phyloP scores from a whole-genome alignment of 2,888 invertebrate species.

The Dinocampus coccinellae region DNA sequence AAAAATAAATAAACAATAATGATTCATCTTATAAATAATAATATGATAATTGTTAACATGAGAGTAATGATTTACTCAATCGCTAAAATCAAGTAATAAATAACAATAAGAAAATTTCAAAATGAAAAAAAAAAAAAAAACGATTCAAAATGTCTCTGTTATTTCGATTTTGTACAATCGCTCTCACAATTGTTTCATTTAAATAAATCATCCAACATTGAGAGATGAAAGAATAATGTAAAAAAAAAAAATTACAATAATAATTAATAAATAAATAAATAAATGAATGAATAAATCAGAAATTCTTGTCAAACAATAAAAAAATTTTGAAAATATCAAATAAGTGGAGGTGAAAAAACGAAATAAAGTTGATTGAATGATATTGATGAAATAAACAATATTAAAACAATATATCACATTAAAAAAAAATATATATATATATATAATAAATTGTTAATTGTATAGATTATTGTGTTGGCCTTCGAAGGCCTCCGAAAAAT shows the following conservation, averaged over 20 bases:
- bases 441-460: not conserved
- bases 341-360: not conserved
- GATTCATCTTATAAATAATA: conserved; percentile 20
- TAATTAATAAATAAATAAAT: not conserved
- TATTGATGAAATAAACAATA: not conserved
- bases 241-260: not conserved
- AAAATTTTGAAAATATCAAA: not conserved
- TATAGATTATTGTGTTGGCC: not conserved
- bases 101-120: conserved; percentile 8
- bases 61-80: no score
- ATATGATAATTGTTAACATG: no score
- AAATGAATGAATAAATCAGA: not conserved
- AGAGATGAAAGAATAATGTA: not conserved
- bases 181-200: not conserved
- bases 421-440: not conserved
- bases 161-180: not conserved
- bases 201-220: not conserved
- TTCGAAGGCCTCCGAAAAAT: not conserved
- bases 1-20: not conserved
- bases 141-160: not conserved
- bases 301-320: no score
- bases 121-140: conserved; percentile 16
- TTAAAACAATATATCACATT: not conserved
- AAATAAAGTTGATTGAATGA: not conserved
- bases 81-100: no score